A percentile compares a stretch with the other conserved stretches of the same genome.
phyloP scores from a whole-genome alignment of 2,888 invertebrate species.

The Hirtodrosophila trivittata region DNA sequence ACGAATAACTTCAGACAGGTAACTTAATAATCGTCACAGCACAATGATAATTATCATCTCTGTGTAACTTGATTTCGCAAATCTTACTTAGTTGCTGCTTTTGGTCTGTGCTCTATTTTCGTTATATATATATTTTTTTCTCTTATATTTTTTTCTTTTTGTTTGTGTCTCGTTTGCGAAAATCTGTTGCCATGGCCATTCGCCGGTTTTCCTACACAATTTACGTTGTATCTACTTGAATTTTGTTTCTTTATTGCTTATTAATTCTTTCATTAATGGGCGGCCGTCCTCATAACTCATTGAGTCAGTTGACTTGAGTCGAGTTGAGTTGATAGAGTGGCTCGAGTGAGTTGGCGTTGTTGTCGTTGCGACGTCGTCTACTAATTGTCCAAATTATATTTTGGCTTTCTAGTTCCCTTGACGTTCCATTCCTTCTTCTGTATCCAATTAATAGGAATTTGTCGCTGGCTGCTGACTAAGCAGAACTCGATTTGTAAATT shows the following conservation, averaged over 20 bases:
- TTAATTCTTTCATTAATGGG: slow-evolving; percentile 62
- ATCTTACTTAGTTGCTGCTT: slow-evolving; percentile 27
- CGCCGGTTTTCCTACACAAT: slow-evolving; percentile 74
- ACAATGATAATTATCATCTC: slow-evolving; percentile 34
- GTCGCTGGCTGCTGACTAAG: slow-evolving; percentile 62
- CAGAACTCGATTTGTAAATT: slow-evolving; percentile 33
- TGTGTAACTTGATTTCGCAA: slow-evolving; percentile 61
- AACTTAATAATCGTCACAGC: slow-evolving; percentile 35
- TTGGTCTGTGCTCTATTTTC: slow-evolving; percentile 43
- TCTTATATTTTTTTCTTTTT: slow-evolving; percentile 23
- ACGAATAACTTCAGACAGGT: slow-evolving; percentile 24
- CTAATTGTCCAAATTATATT: slow-evolving; percentile 64
- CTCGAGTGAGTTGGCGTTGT: slow-evolving; percentile 43
- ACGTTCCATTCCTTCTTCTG: neutral
- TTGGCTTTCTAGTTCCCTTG: slow-evolving; percentile 28
- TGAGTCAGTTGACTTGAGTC: slow-evolving; percentile 44
- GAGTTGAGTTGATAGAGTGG: slow-evolving; percentile 9
- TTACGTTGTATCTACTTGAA: slow-evolving; percentile 41
- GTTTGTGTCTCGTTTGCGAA: slow-evolving; percentile 57
- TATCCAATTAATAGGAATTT: slow-evolving; percentile 55
- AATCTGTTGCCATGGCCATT: slow-evolving; percentile 62
- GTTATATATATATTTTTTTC: slow-evolving; percentile 6
- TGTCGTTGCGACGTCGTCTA: slow-evolving; percentile 23
- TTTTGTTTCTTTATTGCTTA: slow-evolving; percentile 50
- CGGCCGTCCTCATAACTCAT: slow-evolving; percentile 63